Evolutionary conservation across 2,113 vertebrate species (phyloP).

Genomic region (Rhineura floridana): DNA sequence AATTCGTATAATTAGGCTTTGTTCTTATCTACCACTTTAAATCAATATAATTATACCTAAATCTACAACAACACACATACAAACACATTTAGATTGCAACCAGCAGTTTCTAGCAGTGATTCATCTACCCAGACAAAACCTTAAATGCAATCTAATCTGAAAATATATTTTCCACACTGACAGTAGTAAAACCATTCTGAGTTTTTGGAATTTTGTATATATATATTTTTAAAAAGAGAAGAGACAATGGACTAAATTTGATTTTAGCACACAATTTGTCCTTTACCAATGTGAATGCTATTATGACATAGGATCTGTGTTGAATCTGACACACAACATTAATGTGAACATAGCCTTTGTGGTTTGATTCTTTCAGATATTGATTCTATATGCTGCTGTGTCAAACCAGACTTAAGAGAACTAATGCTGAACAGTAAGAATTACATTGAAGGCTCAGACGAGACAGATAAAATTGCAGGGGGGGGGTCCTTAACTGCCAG

Average conservation of each 20-base stretch:
- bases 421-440: not conserved
- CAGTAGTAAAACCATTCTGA: not conserved
- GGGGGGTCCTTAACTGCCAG: constrained; percentile 9
- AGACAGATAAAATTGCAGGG: rapidly evolving
- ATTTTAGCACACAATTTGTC: not conserved
- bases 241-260: not conserved
- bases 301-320: not conserved
- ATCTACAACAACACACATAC: not conserved
- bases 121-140: not conserved
- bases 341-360: not conserved
- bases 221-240: not conserved
- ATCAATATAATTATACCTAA: not conserved
- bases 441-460: not conserved
- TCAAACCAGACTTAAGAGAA: too few species aligned
- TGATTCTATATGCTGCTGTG: not conserved
- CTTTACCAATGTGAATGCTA: not conserved
- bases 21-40: constrained; percentile 6
- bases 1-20: not conserved
- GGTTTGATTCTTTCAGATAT: not conserved
- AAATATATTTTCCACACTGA: not conserved
- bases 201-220: not conserved
- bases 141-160: not conserved
- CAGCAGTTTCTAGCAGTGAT: not conserved
- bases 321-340: not conserved
- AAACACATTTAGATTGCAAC: not conserved